These are phyloP conservation scores for Oplegnathus fasciatus DNA, from an alignment of 2,113 vertebrate species.

Conservation along the genomic window DNA sequence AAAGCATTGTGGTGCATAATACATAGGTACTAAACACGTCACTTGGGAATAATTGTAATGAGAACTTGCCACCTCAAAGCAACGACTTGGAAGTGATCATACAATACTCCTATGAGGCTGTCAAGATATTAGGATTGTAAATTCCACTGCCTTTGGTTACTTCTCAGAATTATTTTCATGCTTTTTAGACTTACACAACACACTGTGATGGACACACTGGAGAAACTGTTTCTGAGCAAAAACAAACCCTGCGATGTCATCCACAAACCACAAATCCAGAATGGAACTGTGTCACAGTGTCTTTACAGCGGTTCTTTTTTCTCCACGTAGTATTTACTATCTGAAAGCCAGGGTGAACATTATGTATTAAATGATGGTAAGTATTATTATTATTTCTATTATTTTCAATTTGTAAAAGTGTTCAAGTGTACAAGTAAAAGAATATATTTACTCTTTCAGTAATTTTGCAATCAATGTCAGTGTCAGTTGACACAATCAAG, in stretches of 20 bases:
- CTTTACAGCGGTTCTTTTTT: neutral
- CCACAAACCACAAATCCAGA: neutral
- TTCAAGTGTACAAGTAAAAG: neutral
- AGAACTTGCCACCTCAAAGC: neutral
- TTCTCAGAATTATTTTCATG: neutral
- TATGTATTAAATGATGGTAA: neutral
- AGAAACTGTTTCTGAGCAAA: neutral
- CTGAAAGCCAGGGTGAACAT: neutral
- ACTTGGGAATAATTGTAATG: neutral
- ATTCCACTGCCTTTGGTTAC: neutral
- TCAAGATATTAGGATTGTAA: neutral
- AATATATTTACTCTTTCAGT: neutral
- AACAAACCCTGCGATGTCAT: neutral
- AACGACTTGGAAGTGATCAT: neutral
- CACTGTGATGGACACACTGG: neutral
- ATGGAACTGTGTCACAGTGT: neutral
- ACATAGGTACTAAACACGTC: neutral
- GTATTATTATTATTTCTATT: neutral
- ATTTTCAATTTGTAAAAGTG: neutral
- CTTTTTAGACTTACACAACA: neutral
- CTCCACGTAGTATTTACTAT: neutral
- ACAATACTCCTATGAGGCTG: neutral
- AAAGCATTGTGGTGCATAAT: neutral
- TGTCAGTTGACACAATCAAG: neutral
- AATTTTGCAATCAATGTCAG: neutral